Conservation (phyloP, 1,140 invertebrate species). For the Dryas iulia region DNA sequence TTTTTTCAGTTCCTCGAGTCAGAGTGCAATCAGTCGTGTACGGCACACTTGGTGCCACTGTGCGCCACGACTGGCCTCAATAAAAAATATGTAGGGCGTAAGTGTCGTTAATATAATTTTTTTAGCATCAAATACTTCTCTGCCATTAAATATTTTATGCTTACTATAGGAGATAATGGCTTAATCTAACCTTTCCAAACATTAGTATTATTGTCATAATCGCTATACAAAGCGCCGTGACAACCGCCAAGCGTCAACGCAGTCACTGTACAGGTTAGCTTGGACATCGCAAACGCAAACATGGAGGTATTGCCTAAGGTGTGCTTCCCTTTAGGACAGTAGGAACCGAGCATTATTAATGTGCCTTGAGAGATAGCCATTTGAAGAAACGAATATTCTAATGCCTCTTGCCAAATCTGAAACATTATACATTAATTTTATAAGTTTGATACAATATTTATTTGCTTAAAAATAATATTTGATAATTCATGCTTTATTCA, state of each 20-base stretch:
- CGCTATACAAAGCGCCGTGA: constrained; percentile 54
- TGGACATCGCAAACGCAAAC: constrained; percentile 47
- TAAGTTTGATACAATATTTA: no score
- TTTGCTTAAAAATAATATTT: no score
- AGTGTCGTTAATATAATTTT: no score
- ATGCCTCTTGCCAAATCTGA: constrained; percentile 66
- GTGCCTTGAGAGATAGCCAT: constrained; percentile 60
- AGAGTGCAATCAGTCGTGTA: no score
- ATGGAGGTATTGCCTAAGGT: constrained; percentile 48
- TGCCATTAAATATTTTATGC: no score
- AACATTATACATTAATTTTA: constrained; percentile 19
- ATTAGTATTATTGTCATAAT: constrained; percentile 59
- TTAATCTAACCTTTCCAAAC: constrained; percentile 46
- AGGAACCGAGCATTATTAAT: constrained; percentile 62
- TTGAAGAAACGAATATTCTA: constrained; percentile 59
- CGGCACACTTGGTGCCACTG: no score
- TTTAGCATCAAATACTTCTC: no score
- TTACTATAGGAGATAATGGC: background rate
- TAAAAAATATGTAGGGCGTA: no score
- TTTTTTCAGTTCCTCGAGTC: no score
- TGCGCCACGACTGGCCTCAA: no score
- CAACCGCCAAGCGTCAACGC: constrained; percentile 52
- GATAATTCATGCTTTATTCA: no score
- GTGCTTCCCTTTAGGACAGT: constrained; percentile 55
- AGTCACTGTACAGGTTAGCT: constrained; percentile 43